These are phyloP conservation scores for Noctua pronuba DNA, from an alignment of 2,888 invertebrate genomes.

Conservation along the genomic window DNA sequence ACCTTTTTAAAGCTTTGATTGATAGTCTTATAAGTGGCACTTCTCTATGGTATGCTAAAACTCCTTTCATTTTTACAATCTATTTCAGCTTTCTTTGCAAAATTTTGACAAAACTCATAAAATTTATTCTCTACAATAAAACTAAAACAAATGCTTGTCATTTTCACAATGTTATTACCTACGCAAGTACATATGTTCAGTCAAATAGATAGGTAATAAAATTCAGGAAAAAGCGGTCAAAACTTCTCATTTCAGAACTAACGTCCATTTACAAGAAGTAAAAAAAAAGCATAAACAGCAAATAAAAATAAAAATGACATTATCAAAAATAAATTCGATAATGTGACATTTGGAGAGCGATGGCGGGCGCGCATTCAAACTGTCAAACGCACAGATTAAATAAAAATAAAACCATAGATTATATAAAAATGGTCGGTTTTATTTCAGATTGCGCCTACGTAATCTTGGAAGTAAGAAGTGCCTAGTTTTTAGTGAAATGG, in stretches of 20 bases:
- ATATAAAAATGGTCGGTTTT: conserved; percentile 44
- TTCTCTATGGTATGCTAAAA: background rate
- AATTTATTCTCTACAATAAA: conserved; percentile 2
- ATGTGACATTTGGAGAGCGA: conserved; percentile 65
- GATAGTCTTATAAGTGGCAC: background rate
- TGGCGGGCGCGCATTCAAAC: conserved; percentile 61
- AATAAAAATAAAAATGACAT: conserved; percentile 57
- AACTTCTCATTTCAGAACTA: conserved; percentile 51
- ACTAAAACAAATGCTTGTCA: conserved; percentile 26
- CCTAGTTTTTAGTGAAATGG: conserved; percentile 50
- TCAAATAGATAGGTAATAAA: conserved; percentile 39
- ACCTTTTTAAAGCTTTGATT: background rate
- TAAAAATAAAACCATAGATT: conserved; percentile 60
- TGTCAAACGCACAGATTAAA: conserved; percentile 67
- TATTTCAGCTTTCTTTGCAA: background rate
- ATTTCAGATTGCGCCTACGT: conserved; percentile 59
- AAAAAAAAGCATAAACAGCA: conserved; percentile 56
- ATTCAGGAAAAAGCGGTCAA: conserved; percentile 59
- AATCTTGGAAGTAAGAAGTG: conserved; percentile 46
- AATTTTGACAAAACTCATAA: background rate
- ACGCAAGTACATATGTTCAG: conserved; percentile 23
- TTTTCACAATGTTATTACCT: conserved; percentile 17
- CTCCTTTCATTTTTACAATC: background rate
- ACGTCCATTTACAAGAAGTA: conserved; percentile 42
- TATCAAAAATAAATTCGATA: conserved; percentile 60